These are phyloP conservation scores for Pseudomyrmex cubaensis DNA, from an alignment of 1,140 invertebrate genomes.

Conservation along the genomic window DNA sequence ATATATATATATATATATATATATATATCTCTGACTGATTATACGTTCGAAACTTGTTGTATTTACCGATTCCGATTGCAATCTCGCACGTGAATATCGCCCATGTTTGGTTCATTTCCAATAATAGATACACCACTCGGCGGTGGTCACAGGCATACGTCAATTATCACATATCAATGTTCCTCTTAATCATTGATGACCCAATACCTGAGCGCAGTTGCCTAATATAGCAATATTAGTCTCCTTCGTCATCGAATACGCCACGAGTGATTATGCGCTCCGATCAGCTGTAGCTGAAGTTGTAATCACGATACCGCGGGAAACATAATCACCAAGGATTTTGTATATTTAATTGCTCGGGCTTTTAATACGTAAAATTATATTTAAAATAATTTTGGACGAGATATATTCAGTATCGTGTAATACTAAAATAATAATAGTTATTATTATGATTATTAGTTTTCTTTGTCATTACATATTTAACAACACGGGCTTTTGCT, in stretches of 20 bases:
- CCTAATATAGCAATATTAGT: constrained; percentile 41
- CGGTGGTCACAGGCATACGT: constrained; percentile 16
- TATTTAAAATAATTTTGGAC: neutral
- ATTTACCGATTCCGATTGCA: constrained; percentile 1
- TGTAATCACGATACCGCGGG: neutral
- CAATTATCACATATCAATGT: constrained; percentile 53
- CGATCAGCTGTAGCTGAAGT: neutral
- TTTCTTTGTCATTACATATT: no score
- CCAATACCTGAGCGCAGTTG: constrained; percentile 32
- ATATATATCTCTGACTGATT: no score
- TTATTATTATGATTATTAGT: no score
- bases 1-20: no score
- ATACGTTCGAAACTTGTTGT: neutral
- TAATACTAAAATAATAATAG: no score
- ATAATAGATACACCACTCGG: constrained; percentile 27
- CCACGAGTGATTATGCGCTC: neutral
- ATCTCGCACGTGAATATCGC: neutral
- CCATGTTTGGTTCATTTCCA: constrained; percentile 12
- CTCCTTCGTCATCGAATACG: constrained; percentile 41
- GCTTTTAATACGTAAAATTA: neutral
- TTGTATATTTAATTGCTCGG: neutral
- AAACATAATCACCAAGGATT: neutral
- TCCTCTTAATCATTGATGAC: constrained; percentile 46
- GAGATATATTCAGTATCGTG: no score
- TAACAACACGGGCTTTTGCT: no score